Evolutionary conservation across 2,888 invertebrate species (phyloP), one percentile per base, ranked within the genome.

Genomic region (Liposcelis brunnea): DNA sequence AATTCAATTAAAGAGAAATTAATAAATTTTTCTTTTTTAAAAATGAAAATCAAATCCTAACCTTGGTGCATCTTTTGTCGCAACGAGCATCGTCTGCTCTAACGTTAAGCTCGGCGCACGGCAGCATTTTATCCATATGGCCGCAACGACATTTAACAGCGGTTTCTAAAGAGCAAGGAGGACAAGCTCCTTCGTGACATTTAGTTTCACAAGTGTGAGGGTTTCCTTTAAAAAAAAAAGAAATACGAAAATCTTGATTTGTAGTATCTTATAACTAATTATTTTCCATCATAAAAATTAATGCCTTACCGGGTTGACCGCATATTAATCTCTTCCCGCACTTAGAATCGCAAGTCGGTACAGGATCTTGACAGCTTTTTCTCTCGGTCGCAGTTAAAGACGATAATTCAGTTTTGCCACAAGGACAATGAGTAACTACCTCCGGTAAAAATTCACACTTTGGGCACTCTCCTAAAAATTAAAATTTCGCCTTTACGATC

Each of bases 11-110:
- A 43, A 43, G 2, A 11, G 19, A n/a, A n/a, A n/a, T n/a, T n/a
- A n/a, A n/a, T n/a, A n/a, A n/a, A n/a, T n/a, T n/a, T n/a, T n/a
- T n/a, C 2, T 19, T 5, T 6, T 26, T 26, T 8, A 8, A 26
- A 26, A 26, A 26, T 26, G 4, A 26, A 26, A 21, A n/a, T 45
- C 18, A 36, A 36, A 35, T 15, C 10, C 14, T 51, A 59, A 77
- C 81, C 69, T 90, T 91, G 45, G 79, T 82, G 60, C 97, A 97
- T 54, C 84, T 81, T 57, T 82, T 86, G 58, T 89, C 82, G 62
- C 97, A 97, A 21, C 79, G 67, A 1, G 82, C 77, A 56, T 81
- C 82, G 56, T 79, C 77, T 38, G 75, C 71, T 57, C 77, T 73
- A 1, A 76, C 71, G 0, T 73, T 74, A 8, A 87, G 62, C 44